Percentiles rank a stretch among this genome's conserved stretches.
Conservation (phyloP, 2,888 invertebrate species). For the Eurytoma californica region DNA sequence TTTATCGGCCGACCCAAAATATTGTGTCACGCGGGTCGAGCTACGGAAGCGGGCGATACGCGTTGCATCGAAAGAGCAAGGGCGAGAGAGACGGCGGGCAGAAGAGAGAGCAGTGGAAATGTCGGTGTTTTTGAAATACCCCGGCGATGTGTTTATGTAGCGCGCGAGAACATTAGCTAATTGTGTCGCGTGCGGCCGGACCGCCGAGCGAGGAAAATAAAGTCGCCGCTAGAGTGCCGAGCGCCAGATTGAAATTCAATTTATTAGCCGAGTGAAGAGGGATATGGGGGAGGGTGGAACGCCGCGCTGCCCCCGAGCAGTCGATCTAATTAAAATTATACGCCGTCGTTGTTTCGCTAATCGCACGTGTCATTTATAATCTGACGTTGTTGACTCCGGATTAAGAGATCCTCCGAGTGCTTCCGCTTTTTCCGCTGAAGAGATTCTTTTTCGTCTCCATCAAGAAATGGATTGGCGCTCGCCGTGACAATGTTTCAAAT, state of each 20-base stretch:
- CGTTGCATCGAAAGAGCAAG: too few species aligned
- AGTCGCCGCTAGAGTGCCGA: background rate
- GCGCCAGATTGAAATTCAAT: conserved; percentile 41
- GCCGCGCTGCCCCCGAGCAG: background rate
- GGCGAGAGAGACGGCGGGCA: too few species aligned
- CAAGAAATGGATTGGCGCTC: too few species aligned
- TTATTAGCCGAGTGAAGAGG: conserved; percentile 27
- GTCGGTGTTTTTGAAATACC: too few species aligned
- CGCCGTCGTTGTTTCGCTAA: conserved; percentile 20
- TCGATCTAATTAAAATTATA: conserved; percentile 6
- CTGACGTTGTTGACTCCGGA: background rate
- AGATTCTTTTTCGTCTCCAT: too few species aligned
- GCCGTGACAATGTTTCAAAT: too few species aligned
- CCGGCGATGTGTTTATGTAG: too few species aligned
- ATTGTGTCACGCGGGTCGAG: too few species aligned
- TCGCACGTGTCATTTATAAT: conserved; percentile 1
- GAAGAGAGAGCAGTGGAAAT: too few species aligned
- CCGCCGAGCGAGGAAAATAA: conserved; percentile 22
- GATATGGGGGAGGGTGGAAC: background rate
- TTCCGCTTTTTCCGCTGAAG: too few species aligned
- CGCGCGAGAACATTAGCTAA: conserved; percentile 32
- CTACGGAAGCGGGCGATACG: too few species aligned
- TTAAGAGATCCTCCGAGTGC: background rate
- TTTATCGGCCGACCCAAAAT: too few species aligned
- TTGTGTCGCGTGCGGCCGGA: conserved; percentile 4